Evolutionary conservation across 2,888 invertebrate species (phyloP).

Genomic region (Isoperla grammatica): DNA sequence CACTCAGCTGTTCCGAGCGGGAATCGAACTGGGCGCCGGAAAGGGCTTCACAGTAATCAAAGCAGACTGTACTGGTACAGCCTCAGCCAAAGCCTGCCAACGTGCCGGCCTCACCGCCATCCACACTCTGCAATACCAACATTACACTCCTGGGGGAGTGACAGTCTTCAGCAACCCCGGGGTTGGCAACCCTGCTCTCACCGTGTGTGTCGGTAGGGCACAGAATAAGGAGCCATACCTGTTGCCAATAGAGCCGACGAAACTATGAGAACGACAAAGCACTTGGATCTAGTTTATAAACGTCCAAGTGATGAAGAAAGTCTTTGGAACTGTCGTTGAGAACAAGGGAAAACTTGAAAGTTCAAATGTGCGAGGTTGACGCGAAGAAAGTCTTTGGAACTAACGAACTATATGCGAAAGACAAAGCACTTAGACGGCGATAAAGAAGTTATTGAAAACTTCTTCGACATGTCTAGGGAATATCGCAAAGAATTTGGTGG

Average conservation of each 20-base stretch:
- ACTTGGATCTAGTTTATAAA: too few relatives aligned
- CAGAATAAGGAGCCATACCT: constrained; percentile 9
- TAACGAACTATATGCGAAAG: too few relatives aligned
- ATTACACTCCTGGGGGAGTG: constrained; percentile 8
- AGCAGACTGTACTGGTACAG: constrained; percentile 22
- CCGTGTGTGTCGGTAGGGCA: constrained; percentile 5
- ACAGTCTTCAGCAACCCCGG: constrained; percentile 18
- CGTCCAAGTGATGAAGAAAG: too few relatives aligned
- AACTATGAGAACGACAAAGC: too few relatives aligned
- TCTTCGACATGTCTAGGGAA: too few relatives aligned
- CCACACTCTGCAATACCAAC: constrained; percentile 16
- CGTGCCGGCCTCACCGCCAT: constrained; percentile 17
- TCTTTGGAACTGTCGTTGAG: too few relatives aligned
- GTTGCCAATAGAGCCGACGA: not conserved
- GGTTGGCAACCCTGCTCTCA: not conserved
- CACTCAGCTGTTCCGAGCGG: constrained; percentile 4
- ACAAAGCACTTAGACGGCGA: too few relatives aligned
- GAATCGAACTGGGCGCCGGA: constrained; percentile 17
- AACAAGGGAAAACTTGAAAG: too few relatives aligned
- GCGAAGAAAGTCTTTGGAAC: too few relatives aligned
- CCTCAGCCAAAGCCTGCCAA: constrained; percentile 9
- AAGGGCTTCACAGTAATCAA: constrained; percentile 18
- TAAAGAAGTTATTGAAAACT: too few relatives aligned
- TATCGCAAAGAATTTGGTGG: too few relatives aligned
- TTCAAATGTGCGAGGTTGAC: too few relatives aligned